Percentiles rank a stretch among this genome's conserved stretches.
Evolutionary conservation across 2,888 invertebrate species (phyloP).

Genomic region (Nipponacmea schrenckii): DNA sequence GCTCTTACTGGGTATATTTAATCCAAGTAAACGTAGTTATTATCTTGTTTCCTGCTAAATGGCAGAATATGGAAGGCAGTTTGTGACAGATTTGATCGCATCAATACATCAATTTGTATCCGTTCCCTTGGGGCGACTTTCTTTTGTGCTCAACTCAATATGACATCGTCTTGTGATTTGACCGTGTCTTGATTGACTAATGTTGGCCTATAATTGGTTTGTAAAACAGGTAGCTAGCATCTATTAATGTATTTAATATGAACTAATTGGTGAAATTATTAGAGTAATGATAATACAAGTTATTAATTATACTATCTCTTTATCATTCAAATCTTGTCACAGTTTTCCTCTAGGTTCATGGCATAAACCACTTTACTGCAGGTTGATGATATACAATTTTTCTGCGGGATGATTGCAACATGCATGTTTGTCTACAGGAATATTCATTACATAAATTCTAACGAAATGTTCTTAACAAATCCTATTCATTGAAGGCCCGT

Average conservation of each 20-base stretch:
- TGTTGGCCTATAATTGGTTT: constrained; percentile 6
- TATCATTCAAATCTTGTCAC: no score
- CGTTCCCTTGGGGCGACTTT: constrained; percentile 1
- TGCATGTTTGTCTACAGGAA: no score
- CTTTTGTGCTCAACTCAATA: not conserved
- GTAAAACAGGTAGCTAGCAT: constrained; percentile 1
- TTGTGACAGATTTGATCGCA: constrained; percentile 37
- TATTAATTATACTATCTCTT: no score
- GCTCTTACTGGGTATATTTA: constrained; percentile 17
- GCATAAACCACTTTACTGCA: no score
- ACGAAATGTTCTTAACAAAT: no score
- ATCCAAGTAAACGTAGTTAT: constrained; percentile 17
- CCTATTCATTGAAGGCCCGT: no score
- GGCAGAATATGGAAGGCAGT: constrained; percentile 27
- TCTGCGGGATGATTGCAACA: no score
- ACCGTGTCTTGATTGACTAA: constrained; percentile 7
- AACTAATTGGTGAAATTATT: not conserved
- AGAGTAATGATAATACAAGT: not conserved
- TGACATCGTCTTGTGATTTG: constrained; percentile 4
- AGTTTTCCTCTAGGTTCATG: no score
- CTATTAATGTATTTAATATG: not conserved
- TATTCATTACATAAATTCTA: no score
- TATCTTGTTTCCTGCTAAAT: constrained; percentile 20
- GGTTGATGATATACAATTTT: no score
- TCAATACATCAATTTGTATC: constrained; percentile 24